A percentile compares a stretch with the other conserved stretches of the same genome.
Evolutionary conservation across 2,113 vertebrate species (phyloP).

Genomic region (Sminthopsis crassicaudata): DNA sequence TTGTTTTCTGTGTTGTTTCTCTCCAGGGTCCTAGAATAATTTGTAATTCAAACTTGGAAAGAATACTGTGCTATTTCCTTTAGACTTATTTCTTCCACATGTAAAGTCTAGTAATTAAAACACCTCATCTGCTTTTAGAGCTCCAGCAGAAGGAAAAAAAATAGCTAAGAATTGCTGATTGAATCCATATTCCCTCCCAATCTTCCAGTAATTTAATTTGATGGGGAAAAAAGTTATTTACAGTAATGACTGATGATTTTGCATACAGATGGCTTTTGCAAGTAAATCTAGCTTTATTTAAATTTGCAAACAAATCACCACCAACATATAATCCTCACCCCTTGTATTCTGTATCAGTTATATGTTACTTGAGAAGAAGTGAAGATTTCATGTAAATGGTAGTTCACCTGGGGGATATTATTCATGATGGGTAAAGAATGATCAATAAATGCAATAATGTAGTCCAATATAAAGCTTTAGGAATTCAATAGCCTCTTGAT

Average conservation of each 20-base stretch:
- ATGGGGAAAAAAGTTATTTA: constrained; percentile 77
- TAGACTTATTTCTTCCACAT: constrained; percentile 88
- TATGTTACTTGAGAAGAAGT: constrained; percentile 76
- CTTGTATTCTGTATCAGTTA: constrained; percentile 74
- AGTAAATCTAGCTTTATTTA: constrained; percentile 76
- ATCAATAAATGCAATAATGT: constrained; percentile 1
- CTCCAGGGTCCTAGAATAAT: constrained; percentile 83
- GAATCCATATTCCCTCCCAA: constrained; percentile 82
- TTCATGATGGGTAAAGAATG: constrained; percentile 48
- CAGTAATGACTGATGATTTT: constrained; percentile 69
- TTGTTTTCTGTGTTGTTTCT: constrained; percentile 82
- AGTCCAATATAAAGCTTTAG: not conserved
- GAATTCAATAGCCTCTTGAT: not conserved
- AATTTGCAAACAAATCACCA: constrained; percentile 78
- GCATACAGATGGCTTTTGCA: constrained; percentile 68
- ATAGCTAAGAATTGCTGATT: constrained; percentile 80
- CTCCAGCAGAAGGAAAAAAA: constrained; percentile 74
- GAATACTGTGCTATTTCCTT: constrained; percentile 86
- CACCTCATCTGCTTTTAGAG: constrained; percentile 87
- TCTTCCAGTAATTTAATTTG: constrained; percentile 81
- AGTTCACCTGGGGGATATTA: constrained; percentile 73
- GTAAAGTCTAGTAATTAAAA: constrained; percentile 87
- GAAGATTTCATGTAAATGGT: constrained; percentile 72
- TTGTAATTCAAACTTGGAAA: constrained; percentile 87
- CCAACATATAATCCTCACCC: constrained; percentile 75